Evolutionary conservation across 2,888 invertebrate genomes (phyloP).

Genomic region (Drosophila neotestacea): DNA sequence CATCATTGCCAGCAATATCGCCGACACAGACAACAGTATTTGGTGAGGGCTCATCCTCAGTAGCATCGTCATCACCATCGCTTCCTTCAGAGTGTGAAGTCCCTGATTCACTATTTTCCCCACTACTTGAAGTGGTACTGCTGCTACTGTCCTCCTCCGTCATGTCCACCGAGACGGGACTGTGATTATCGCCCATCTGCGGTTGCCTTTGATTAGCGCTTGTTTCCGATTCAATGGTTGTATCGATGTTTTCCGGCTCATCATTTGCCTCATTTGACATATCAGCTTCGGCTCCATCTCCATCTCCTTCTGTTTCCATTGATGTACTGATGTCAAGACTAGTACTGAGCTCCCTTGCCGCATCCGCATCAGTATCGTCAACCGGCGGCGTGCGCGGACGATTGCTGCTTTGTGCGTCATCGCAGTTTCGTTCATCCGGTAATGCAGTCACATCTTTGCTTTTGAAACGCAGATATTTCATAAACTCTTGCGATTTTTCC

Average conservation of each 20-base stretch:
- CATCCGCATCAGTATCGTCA: conserved; percentile 38
- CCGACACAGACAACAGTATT: conserved; percentile 54
- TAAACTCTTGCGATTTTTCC: conserved; percentile 9
- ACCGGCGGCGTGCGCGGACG: conserved; percentile 50
- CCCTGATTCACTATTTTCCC: conserved; percentile 24
- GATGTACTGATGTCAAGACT: conserved; percentile 55
- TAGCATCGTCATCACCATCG: conserved; percentile 35
- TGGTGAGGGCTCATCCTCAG: conserved; percentile 52
- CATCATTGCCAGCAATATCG: conserved; percentile 25
- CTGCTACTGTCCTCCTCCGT: conserved; percentile 26
- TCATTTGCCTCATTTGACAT: conserved; percentile 23
- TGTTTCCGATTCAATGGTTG: background rate
- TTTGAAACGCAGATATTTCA: conserved; percentile 23
- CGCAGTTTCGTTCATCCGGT: conserved; percentile 7
- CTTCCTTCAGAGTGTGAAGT: conserved; percentile 33
- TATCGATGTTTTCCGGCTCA: conserved; percentile 12
- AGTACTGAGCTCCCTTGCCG: conserved; percentile 37
- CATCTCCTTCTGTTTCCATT: conserved; percentile 39
- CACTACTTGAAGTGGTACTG: conserved; percentile 29
- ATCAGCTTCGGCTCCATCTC: conserved; percentile 23
- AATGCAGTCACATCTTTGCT: background rate
- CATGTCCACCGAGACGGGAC: conserved; percentile 30
- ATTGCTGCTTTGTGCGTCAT: background rate
- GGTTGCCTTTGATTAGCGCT: conserved; percentile 1
- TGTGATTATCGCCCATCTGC: conserved; percentile 16